Evolutionary conservation across 2,888 invertebrate species (phyloP).

Genomic region (Tetramorium bicarinatum): DNA sequence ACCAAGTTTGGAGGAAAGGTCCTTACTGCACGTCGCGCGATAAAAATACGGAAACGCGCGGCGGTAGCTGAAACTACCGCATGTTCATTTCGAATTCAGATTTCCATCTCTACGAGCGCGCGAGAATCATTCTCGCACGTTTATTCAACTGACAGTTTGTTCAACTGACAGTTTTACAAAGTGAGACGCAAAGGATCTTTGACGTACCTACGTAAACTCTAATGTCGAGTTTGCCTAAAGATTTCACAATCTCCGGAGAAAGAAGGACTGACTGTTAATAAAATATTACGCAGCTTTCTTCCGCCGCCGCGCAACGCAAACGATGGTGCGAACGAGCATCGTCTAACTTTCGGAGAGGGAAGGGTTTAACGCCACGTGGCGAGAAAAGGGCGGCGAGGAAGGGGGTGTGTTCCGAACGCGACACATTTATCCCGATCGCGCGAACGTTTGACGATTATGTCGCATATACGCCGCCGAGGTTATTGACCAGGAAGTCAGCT

Average conservation of each 20-base stretch:
- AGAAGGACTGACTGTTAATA: not conserved
- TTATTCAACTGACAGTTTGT: constrained; percentile 41
- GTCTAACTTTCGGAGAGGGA: no score
- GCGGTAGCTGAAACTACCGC: not conserved
- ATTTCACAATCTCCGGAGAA: constrained; percentile 1
- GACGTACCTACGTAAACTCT: not conserved
- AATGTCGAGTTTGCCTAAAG: not conserved
- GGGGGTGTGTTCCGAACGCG: not conserved
- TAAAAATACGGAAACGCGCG: constrained; percentile 14
- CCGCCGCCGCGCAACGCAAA: no score
- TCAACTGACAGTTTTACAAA: not conserved
- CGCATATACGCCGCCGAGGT: constrained; percentile 70
- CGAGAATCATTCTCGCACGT: not conserved
- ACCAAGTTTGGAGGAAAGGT: constrained; percentile 41
- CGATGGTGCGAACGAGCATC: not conserved
- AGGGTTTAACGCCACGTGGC: not conserved
- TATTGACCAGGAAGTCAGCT: constrained; percentile 79
- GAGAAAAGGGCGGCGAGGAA: not conserved
- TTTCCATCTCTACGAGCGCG: not conserved
- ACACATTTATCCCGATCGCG: constrained; percentile 57
- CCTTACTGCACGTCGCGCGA: constrained; percentile 32
- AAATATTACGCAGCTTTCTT: constrained; percentile 6
- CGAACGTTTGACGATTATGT: constrained; percentile 48
- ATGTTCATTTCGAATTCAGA: not conserved
- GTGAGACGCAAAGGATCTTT: not conserved